Percentiles rank a stretch among this genome's conserved stretches.
Conservation (phyloP, 2,113 vertebrate genomes). For the Neolamprologus toae region DNA sequence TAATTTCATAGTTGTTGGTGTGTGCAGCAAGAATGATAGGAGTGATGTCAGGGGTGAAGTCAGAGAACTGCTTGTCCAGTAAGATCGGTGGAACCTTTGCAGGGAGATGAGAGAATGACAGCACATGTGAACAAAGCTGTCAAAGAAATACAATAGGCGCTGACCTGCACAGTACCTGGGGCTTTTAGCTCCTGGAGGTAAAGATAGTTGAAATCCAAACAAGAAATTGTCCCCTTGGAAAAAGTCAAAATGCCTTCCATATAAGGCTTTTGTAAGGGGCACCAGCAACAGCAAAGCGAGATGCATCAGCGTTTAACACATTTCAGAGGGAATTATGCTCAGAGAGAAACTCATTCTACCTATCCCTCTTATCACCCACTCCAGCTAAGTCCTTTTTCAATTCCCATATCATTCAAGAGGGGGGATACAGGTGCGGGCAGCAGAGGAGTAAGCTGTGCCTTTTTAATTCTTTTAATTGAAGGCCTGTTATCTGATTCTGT, state of each 20-base stretch:
- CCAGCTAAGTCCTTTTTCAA: conserved; percentile 5
- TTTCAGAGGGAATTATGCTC: conserved; percentile 25
- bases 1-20: conserved; percentile 98
- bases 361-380: conserved; percentile 22
- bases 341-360: conserved; percentile 16
- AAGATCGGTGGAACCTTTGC: conserved; percentile 90
- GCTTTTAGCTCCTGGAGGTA: background rate
- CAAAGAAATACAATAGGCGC: background rate
- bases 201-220: background rate
- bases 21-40: conserved; percentile 97
- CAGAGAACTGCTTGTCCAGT: conserved; percentile 96
- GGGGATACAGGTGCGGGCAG: background rate
- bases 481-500: conserved; percentile 31
- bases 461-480: conserved; percentile 39
- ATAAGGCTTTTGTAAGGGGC: background rate
- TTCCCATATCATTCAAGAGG: conserved; percentile 9
- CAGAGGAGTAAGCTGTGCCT: background rate
- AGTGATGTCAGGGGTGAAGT: conserved; percentile 98
- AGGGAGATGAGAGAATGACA: background rate
- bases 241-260: background rate
- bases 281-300: background rate
- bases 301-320: background rate
- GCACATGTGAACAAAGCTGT: background rate
- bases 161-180: background rate
- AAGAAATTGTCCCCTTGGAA: background rate